Base-by-base conservation (phyloP, 1,140 invertebrate genomes). In the Solenopsis invicta region DNA sequence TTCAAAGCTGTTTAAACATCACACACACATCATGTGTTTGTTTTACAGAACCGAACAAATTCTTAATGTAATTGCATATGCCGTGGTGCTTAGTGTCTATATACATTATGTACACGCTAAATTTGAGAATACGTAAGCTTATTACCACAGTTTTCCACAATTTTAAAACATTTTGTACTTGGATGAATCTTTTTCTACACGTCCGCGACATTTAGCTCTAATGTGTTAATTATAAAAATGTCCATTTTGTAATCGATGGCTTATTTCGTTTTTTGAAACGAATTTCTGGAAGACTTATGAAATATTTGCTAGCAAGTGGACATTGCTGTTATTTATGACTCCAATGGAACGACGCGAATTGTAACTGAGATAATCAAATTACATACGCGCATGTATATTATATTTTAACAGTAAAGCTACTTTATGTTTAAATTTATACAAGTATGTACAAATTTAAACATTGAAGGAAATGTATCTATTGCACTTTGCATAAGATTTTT, bases 61-160 rank as follows among this genome's bases (percentile, higher is more conserved):
- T 80, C 50, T 72, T 52, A 37, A 82, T 75, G 29, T 24, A 37
- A 76, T 76, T 88, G 72, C 64, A 84, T 21, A 45, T n/a, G 18
- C 12, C 8, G 12, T 50, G 21, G 18, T 56, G 50, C 50, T 77
- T 72, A 6, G 52, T 45, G 18, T 85, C 59, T 88, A 64, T 77
- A 66, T 45, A 50, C 41, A 56, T 52, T 77, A 76, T 88, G 21
- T 88, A 85, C 77, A 85, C 52, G 18, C 74, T 61, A 75, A 48
- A 69, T 56, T 61, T 41, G 61, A 34, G 13, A 66, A 59, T 48
- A 50, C 18, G 9, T 77, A 69, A 69, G 52, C 12, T 76, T 62
- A 76, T 69, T 76, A 34, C 21, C 34, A 62, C 24, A 8, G 16
- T 52, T 52, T 61, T 77, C 71, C 9, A 37, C n/a, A 41, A 66